Evolutionary conservation across 2,113 vertebrate genomes (phyloP).

Genomic region (Microcebus ravelobensis): DNA sequence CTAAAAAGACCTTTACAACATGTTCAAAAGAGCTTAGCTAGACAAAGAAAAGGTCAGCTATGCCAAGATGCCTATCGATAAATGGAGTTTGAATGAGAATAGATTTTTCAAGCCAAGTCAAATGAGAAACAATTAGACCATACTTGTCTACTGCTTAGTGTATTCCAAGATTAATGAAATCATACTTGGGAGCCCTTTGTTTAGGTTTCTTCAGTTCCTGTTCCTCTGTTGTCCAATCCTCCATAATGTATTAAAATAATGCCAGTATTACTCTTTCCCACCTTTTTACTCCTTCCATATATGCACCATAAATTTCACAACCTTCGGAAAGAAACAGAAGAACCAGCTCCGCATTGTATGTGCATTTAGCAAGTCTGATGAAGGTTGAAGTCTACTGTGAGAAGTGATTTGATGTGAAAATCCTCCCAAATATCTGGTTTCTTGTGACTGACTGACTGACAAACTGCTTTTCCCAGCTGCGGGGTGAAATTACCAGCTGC

Average conservation of each 20-base stretch:
- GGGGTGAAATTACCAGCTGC: neutral
- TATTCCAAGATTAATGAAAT: conserved; percentile 52
- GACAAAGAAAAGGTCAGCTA: conserved; percentile 35
- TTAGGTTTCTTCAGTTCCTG: conserved; percentile 16
- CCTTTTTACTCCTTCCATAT: neutral
- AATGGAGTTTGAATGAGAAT: conserved; percentile 43
- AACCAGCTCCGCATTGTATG: neutral
- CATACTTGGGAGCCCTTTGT: neutral
- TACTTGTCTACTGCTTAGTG: neutral
- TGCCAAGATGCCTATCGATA: neutral
- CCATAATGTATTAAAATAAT: neutral
- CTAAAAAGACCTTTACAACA: conserved; percentile 62
- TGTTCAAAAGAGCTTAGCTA: neutral
- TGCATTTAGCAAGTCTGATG: neutral
- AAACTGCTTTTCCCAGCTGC: conserved; percentile 39
- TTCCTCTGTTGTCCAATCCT: neutral
- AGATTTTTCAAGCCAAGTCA: conserved; percentile 43
- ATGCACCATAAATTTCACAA: neutral
- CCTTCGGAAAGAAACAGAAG: neutral
- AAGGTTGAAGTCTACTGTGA: neutral
- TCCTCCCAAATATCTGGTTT: conserved; percentile 30
- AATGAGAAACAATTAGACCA: conserved; percentile 7
- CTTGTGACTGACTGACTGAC: neutral
- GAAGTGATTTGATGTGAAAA: conserved; percentile 18
- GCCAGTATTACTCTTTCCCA: neutral